These are phyloP conservation scores for Oopsacas minuta DNA, from an alignment of 37 sponge, comb jelly and placozoan genomes.

Conservation along the genomic window DNA sequence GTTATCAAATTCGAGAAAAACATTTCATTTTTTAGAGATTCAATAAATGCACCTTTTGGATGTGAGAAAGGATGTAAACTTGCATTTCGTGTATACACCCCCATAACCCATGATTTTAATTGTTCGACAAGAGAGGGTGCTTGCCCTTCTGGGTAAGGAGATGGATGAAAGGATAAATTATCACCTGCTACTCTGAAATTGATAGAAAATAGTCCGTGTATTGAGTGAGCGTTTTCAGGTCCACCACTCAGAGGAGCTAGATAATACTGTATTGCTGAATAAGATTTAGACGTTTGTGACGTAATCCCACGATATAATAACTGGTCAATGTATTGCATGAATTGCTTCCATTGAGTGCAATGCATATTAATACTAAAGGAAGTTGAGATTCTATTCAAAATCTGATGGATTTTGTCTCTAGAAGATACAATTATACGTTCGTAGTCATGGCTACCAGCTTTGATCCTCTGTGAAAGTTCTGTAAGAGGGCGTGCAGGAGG, in stretches of 20 bases:
- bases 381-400: not conserved
- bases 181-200: not conserved
- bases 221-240: not conserved
- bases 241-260: not conserved
- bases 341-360: slow-evolving; percentile 1
- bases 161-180: not conserved
- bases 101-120: not conserved
- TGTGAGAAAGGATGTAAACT: not conserved
- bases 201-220: not conserved
- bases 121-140: not conserved
- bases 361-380: not conserved
- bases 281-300: not conserved
- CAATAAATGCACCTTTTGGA: not conserved
- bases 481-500: not conserved
- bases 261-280: not conserved
- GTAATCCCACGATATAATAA: not conserved
- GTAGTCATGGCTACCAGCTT: not conserved
- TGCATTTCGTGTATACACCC: not conserved
- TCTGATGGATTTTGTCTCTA: not conserved
- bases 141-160: not conserved
- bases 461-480: not conserved
- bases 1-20: not conserved
- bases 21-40: not conserved
- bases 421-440: not conserved
- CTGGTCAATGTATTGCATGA: not conserved